Conservation (phyloP, 2,888 invertebrate species). For the Polia nebulosa region DNA sequence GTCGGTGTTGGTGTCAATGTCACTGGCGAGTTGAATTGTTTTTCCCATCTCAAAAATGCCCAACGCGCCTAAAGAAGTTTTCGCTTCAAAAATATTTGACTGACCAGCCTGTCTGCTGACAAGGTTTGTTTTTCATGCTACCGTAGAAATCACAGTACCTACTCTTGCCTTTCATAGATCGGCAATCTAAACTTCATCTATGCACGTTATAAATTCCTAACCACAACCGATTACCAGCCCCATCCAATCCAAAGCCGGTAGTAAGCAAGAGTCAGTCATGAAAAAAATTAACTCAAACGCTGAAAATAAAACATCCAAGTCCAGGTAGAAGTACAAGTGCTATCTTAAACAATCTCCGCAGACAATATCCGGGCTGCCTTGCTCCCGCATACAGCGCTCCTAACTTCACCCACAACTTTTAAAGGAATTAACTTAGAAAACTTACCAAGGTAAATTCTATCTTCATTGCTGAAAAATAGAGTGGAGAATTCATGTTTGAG, state of each 20-base stretch:
- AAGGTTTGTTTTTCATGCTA: too few species aligned
- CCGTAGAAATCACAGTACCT: too few species aligned
- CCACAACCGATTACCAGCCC: not conserved
- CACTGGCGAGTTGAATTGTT: too few species aligned
- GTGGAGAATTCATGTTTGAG: not conserved
- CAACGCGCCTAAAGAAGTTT: too few species aligned
- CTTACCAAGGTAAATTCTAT: slow-evolving; percentile 16
- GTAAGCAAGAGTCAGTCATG: slow-evolving; percentile 41
- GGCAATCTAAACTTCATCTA: too few species aligned
- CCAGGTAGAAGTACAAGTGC: slow-evolving; percentile 70
- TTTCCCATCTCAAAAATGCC: too few species aligned
- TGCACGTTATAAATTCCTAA: not conserved
- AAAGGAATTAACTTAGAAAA: slow-evolving; percentile 51
- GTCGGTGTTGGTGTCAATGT: too few species aligned
- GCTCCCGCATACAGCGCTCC: slow-evolving; percentile 66
- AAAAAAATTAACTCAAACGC: slow-evolving; percentile 49
- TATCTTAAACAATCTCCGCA: slow-evolving; percentile 84
- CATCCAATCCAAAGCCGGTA: slow-evolving; percentile 15
- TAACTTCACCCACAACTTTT: slow-evolving; percentile 57
- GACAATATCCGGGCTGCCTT: slow-evolving; percentile 80
- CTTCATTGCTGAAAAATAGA: not conserved
- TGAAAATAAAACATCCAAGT: slow-evolving; percentile 68
- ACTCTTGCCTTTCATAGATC: too few species aligned
- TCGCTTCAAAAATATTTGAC: too few species aligned
- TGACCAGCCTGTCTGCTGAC: too few species aligned